phyloP scores from a whole-genome alignment of 37 sponge, comb jelly and placozoan genomes.

The Halisarca cf. caerulea region DNA sequence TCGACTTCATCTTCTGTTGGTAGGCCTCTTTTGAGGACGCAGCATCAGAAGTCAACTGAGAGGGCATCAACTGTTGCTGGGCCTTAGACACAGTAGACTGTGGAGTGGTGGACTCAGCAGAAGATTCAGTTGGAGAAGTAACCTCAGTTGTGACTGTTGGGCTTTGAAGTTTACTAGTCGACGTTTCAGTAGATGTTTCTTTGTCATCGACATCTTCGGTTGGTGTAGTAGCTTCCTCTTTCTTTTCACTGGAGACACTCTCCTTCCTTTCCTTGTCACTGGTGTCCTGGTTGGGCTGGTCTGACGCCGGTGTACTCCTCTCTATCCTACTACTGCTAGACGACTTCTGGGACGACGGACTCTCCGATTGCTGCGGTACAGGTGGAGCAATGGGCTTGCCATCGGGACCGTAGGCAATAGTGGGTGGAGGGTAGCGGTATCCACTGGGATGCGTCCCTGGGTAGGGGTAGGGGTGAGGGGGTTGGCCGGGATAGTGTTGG shows the following conservation, averaged over 20 bases:
- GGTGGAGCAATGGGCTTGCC: conserved; percentile 6
- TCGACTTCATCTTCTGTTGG: conserved; percentile 11
- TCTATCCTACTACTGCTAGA: not conserved
- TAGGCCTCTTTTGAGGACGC: not conserved
- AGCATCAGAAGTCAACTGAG: not conserved
- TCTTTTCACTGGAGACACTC: not conserved
- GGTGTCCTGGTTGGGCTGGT: not conserved
- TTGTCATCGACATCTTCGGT: not conserved
- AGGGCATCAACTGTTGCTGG: too few relatives aligned
- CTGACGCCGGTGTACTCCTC: not conserved
- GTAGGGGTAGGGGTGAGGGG: conserved; percentile 7
- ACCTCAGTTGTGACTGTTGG: not conserved
- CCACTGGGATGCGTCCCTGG: not conserved
- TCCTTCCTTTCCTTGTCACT: not conserved
- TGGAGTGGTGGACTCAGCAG: not conserved
- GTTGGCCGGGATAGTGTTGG: not conserved
- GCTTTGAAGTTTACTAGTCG: not conserved
- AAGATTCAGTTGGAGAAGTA: not conserved
- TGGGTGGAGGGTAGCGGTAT: conserved; percentile 4
- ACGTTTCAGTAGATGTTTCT: not conserved
- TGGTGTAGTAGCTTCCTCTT: not conserved
- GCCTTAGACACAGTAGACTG: not conserved
- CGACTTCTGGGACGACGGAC: not conserved
- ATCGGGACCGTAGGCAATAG: conserved; percentile 24
- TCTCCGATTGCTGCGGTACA: not conserved